A percentile compares a stretch with the other conserved stretches of the same genome.
These are phyloP conservation scores for Stigmatopora nigra DNA, from an alignment of 2,113 vertebrate genomes.

Conservation along the genomic window DNA sequence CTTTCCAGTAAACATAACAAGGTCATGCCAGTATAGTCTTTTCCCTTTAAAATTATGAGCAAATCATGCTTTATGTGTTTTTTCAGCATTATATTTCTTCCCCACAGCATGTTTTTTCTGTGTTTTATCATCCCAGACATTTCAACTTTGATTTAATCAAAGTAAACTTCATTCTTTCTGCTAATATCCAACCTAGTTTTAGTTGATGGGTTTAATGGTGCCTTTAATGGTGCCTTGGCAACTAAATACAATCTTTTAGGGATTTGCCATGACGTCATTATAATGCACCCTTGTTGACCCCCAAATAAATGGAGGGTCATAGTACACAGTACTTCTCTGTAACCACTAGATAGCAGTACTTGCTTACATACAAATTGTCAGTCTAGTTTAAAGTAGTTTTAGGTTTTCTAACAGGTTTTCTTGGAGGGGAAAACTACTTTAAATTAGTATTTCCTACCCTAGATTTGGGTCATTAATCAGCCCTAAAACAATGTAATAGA, in stretches of 20 bases:
- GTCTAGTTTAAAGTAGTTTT: background rate
- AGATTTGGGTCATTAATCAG: background rate
- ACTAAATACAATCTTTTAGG: background rate
- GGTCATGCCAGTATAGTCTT: background rate
- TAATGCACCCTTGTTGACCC: background rate
- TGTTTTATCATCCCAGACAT: background rate
- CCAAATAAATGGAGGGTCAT: background rate
- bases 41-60: background rate
- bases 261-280: background rate
- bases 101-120: background rate
- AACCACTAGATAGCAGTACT: conserved; percentile 44
- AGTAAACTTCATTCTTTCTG: background rate
- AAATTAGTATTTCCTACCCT: background rate
- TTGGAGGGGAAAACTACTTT: background rate
- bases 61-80: background rate
- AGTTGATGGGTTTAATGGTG: background rate
- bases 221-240: conserved; percentile 4
- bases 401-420: background rate
- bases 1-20: background rate
- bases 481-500: background rate
- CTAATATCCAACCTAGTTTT: background rate
- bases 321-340: background rate
- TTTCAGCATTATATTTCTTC: background rate
- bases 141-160: background rate
- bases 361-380: background rate